These are phyloP conservation scores for Spilogale gracilis DNA, from an alignment of 2,113 vertebrate species.

Conservation along the genomic window DNA sequence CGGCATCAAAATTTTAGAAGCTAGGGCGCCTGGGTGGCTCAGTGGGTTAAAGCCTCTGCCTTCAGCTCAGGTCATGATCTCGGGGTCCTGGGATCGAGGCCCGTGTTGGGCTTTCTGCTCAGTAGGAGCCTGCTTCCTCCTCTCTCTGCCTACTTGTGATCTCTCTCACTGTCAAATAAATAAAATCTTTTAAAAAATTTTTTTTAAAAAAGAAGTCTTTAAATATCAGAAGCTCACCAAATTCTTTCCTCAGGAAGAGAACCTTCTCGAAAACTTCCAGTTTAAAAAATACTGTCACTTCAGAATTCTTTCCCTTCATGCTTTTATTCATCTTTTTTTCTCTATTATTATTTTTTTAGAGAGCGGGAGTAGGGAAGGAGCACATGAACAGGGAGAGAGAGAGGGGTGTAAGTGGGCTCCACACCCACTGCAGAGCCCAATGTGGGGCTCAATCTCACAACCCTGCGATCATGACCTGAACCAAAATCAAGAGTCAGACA, in stretches of 20 bases:
- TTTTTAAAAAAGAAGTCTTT: neutral
- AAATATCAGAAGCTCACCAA: slow-evolving; percentile 22
- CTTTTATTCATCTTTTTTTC: neutral
- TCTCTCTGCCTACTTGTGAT: too few species aligned
- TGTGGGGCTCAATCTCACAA: neutral
- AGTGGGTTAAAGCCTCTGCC: too few species aligned
- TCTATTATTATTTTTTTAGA: neutral
- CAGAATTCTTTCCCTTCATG: neutral
- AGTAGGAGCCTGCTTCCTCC: too few species aligned
- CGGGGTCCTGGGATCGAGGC: too few species aligned
- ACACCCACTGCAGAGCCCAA: neutral
- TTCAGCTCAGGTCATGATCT: too few species aligned
- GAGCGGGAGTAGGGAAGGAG: neutral
- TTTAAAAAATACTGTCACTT: neutral
- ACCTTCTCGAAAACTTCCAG: neutral
- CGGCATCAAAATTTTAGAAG: neutral
- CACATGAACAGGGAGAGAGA: neutral
- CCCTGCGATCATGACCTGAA: neutral
- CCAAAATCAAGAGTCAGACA: neutral
- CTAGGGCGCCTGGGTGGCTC: too few species aligned
- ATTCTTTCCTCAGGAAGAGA: neutral
- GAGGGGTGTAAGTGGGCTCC: neutral
- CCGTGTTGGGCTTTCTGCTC: too few species aligned
- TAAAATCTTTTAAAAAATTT: too few species aligned
- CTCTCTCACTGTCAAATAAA: too few species aligned